A percentile compares a stretch with the other conserved stretches of the same genome.
phyloP scores from a whole-genome alignment of 2,888 invertebrate species.

The Euzetes globulus region DNA sequence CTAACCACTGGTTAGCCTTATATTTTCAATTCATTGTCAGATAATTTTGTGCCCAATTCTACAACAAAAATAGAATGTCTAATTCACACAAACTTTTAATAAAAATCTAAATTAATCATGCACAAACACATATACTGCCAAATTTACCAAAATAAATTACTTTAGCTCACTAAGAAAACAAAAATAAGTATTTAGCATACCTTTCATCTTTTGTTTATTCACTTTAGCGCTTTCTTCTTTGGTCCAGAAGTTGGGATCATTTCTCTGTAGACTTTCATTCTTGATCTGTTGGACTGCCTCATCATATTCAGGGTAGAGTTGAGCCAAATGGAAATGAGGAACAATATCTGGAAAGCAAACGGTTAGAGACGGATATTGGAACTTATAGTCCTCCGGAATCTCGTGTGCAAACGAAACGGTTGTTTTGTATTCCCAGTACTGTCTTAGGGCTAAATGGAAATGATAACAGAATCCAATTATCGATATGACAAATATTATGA shows the following conservation, averaged over 20 bases:
- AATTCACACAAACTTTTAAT: too few species aligned
- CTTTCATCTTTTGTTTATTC: background rate
- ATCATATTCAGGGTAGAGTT: slow-evolving; percentile 28
- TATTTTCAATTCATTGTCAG: too few species aligned
- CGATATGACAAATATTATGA: slow-evolving; percentile 30
- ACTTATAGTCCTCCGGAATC: slow-evolving; percentile 15
- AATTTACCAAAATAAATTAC: too few species aligned
- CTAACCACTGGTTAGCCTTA: too few species aligned
- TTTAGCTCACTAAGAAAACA: too few species aligned
- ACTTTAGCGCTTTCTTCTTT: background rate
- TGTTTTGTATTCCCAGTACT: slow-evolving; percentile 29
- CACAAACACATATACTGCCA: too few species aligned
- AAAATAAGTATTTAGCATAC: too few species aligned
- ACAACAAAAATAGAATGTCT: too few species aligned
- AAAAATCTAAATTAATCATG: too few species aligned
- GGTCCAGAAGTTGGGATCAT: slow-evolving; percentile 32
- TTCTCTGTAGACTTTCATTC: background rate
- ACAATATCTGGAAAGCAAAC: slow-evolving; percentile 32
- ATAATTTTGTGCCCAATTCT: too few species aligned
- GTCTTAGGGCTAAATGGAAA: slow-evolving; percentile 25
- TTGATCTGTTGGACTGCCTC: slow-evolving; percentile 25
- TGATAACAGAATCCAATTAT: slow-evolving; percentile 33
- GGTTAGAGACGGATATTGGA: slow-evolving; percentile 27
- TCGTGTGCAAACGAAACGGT: slow-evolving; percentile 18
- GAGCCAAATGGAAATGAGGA: slow-evolving; percentile 20